Evolutionary conservation across 2,888 invertebrate species (phyloP).

Genomic region (Orthosia incerta): DNA sequence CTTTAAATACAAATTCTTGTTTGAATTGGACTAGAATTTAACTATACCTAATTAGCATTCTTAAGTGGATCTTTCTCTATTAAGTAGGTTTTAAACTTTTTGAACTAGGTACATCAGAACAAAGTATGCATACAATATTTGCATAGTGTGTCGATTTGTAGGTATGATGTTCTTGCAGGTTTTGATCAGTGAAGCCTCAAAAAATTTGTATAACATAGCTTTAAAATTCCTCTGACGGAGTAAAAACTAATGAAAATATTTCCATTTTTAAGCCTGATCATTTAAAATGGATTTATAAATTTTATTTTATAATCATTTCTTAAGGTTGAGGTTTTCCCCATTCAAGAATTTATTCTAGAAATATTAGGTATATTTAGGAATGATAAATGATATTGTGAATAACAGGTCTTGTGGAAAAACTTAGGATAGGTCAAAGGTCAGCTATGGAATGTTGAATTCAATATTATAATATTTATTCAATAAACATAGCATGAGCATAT

Average conservation of each 20-base stretch:
- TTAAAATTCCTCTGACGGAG: neutral
- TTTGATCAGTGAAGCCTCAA: neutral
- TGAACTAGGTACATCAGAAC: no score
- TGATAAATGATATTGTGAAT: neutral
- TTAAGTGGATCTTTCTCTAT: neutral
- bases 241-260: neutral
- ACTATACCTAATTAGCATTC: neutral
- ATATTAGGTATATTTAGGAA: neutral
- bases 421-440: conserved; percentile 9
- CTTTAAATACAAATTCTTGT: neutral
- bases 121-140: no score
- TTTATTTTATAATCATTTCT: no score
- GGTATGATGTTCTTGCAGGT: neutral
- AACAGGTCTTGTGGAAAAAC: neutral
- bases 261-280: neutral
- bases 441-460: neutral
- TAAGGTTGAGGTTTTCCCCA: neutral
- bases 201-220: neutral
- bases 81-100: no score
- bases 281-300: neutral
- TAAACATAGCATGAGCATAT: neutral
- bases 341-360: neutral
- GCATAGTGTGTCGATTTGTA: no score
- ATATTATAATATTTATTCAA: conserved; percentile 2
- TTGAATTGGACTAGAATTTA: neutral